These are phyloP conservation scores for Mormyrus lacerda DNA, from an alignment of 2,113 vertebrate species.

Conservation along the genomic window DNA sequence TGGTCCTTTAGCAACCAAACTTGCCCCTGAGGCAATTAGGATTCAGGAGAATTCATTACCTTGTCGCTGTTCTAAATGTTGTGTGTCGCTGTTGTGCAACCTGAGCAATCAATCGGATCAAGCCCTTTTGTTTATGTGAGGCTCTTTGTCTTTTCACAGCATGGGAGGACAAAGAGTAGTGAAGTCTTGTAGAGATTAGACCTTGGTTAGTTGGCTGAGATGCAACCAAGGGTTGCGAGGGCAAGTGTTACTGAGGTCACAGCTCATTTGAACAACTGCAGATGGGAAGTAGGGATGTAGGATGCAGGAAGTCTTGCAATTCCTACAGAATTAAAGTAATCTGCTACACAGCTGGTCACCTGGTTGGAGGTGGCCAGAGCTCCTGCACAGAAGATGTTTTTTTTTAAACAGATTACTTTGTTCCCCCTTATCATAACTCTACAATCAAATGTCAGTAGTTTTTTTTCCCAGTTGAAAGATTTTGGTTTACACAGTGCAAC, in stretches of 20 bases:
- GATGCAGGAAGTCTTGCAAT: neutral
- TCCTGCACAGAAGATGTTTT: neutral
- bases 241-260: neutral
- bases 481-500: neutral
- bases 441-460: neutral
- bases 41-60: neutral
- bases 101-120: neutral
- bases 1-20: constrained; percentile 42
- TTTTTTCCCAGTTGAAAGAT: neutral
- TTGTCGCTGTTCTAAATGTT: neutral
- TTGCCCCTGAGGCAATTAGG: constrained; percentile 24
- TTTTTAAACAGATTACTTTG: neutral
- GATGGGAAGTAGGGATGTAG: neutral
- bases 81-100: neutral
- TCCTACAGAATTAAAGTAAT: neutral
- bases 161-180: neutral
- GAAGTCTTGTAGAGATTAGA: neutral
- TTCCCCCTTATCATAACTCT: neutral
- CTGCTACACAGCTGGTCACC: neutral
- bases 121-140: neutral
- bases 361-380: neutral
- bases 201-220: neutral
- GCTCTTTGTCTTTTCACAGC: neutral
- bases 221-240: neutral
- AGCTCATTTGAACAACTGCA: neutral